Percentiles rank a stretch among this genome's conserved stretches.
Conservation (phyloP, 1,140 invertebrate genomes). For the Matsumurasca onukii region DNA sequence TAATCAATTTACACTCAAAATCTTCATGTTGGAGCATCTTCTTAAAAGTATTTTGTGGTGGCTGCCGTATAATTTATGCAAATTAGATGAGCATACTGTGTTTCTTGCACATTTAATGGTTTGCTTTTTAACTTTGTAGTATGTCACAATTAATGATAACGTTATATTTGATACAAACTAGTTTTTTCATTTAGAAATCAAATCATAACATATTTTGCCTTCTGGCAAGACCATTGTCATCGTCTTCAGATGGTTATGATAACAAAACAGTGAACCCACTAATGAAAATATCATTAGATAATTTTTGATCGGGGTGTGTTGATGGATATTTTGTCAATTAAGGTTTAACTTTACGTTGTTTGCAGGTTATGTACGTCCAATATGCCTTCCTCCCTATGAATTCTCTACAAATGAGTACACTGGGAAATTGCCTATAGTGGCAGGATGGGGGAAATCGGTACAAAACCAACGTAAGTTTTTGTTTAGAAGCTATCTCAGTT, state of each 20-base stretch:
- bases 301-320: not conserved
- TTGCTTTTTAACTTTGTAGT: no score
- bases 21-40: no score
- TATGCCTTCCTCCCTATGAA: not conserved
- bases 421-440: not conserved
- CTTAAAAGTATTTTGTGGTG: no score
- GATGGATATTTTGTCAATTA: not conserved
- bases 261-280: not conserved
- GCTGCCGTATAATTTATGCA: no score
- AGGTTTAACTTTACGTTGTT: not conserved
- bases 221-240: not conserved
- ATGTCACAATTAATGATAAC: no score
- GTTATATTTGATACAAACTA: no score
- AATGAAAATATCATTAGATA: not conserved
- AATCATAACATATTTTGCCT: not conserved
- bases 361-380: not conserved
- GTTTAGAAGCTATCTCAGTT: not conserved
- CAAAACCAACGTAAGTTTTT: no score
- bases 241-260: not conserved
- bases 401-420: not conserved
- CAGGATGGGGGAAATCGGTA: constrained; percentile 9
- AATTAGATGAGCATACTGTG: no score
- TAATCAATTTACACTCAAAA: no score
- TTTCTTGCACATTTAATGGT: no score
- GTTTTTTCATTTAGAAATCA: not conserved